Percentiles rank a stretch among this genome's conserved stretches.
Evolutionary conservation across 2,888 invertebrate species (phyloP).

Genomic region (Tyria jacobaeae): DNA sequence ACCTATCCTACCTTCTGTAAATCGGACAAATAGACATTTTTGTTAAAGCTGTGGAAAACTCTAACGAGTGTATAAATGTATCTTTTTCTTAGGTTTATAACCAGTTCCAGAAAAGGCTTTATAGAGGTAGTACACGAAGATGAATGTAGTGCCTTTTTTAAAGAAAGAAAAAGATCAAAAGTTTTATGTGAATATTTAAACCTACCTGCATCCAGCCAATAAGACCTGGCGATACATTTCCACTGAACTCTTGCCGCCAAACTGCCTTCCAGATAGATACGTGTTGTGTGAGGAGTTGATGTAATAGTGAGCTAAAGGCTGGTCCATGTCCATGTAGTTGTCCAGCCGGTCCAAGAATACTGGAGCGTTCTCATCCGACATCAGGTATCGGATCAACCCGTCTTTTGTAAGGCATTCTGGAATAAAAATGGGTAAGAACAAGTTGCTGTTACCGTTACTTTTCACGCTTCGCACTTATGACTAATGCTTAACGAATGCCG

Average conservation of each 20-base stretch:
- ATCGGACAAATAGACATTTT: no score
- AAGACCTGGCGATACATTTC: constrained; percentile 99
- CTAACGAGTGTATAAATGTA: no score
- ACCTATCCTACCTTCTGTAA: no score
- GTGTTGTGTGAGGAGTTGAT: constrained; percentile 99
- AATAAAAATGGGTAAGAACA: constrained; percentile 36
- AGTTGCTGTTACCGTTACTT: no score
- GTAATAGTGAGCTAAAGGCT: constrained; percentile 98
- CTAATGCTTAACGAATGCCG: no score
- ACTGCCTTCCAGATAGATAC: constrained; percentile 97
- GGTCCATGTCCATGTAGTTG: constrained; percentile 99
- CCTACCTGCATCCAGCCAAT: constrained; percentile 97
- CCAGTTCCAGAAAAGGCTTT: no score
- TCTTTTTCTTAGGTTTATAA: no score
- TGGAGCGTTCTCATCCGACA: constrained; percentile 99
- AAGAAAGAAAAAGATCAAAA: no score
- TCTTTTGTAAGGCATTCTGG: constrained; percentile 95
- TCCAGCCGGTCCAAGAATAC: constrained; percentile 99
- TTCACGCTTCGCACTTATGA: no score
- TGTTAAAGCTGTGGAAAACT: no score
- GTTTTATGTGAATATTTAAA: background rate
- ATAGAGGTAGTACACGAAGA: no score
- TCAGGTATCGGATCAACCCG: constrained; percentile 98
- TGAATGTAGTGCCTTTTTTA: no score
- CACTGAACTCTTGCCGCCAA: constrained; percentile 98